phyloP scores from a whole-genome alignment of 2,888 invertebrate species.

The Laothoe populi region DNA sequence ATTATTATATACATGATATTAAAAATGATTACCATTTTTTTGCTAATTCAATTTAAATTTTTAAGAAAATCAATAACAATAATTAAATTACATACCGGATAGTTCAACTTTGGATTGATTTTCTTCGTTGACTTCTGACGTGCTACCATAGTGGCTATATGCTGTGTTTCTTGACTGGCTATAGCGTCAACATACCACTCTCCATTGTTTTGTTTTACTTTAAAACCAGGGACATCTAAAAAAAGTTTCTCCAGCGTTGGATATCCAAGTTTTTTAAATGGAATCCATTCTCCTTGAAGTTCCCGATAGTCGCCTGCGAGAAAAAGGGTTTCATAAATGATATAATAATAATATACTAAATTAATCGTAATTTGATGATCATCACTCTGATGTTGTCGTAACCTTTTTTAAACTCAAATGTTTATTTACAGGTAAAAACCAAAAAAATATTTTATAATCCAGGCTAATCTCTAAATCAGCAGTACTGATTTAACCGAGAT shows the following conservation, averaged over 20 bases:
- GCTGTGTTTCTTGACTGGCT: conserved; percentile 84
- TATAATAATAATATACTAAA: too few species aligned
- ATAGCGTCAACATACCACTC: conserved; percentile 85
- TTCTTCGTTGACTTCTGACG: conserved; percentile 76
- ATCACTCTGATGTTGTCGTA: too few species aligned
- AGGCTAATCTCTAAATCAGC: too few species aligned
- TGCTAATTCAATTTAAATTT: not conserved
- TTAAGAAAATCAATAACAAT: not conserved
- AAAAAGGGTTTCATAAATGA: not conserved
- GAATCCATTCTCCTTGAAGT: conserved; percentile 87
- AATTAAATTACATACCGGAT: conserved; percentile 51
- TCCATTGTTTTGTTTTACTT: conserved; percentile 77
- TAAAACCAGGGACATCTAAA: conserved; percentile 83
- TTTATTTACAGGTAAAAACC: too few species aligned
- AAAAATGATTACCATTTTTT: too few species aligned
- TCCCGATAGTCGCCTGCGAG: conserved; percentile 85
- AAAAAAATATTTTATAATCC: too few species aligned
- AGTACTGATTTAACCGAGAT: too few species aligned
- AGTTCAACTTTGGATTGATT: conserved; percentile 59
- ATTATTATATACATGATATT: too few species aligned
- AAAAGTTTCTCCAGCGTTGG: conserved; percentile 85
- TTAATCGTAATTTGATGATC: too few species aligned
- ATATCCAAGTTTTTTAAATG: conserved; percentile 86
- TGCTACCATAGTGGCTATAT: conserved; percentile 83
- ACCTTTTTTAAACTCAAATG: too few species aligned